Percentiles rank a stretch among this genome's conserved stretches.
Conservation (phyloP, 2,113 vertebrate species). For the Tragelaphus strepsiceros region DNA sequence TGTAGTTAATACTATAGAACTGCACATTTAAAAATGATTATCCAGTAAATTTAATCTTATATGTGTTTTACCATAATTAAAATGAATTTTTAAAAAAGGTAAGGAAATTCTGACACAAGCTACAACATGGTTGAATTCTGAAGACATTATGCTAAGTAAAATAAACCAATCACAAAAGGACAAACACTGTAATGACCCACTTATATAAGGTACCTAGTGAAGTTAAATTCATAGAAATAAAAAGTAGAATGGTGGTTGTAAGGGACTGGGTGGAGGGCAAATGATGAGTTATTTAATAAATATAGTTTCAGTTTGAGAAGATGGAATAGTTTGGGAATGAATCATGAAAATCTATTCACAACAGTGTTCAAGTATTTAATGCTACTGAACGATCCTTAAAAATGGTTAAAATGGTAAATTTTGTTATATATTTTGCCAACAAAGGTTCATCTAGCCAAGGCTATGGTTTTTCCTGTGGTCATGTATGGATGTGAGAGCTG, state of each 20-base stretch:
- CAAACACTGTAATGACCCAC: neutral
- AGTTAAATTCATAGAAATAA: neutral
- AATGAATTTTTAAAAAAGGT: neutral
- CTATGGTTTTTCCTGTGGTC: too few species aligned
- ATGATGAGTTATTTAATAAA: neutral
- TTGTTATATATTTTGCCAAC: neutral
- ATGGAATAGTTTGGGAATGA: neutral
- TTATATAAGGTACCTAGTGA: neutral
- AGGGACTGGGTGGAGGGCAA: neutral
- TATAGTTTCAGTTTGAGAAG: neutral
- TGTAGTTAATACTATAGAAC: neutral
- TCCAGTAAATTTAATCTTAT: neutral
- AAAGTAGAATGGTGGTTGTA: neutral
- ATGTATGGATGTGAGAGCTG: too few species aligned
- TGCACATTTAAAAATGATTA: neutral
- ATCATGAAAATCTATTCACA: neutral
- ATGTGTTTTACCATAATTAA: neutral
- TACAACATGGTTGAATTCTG: neutral
- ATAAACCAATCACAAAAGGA: neutral
- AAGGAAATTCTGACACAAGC: neutral
- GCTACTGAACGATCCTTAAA: neutral
- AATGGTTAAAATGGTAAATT: neutral
- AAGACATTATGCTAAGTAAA: neutral
- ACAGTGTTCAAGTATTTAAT: neutral
- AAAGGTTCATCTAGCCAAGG: too few species aligned